Evolutionary conservation across 2,888 invertebrate genomes (phyloP), one percentile per base, ranked within the genome.

Genomic region (Pseudococcus viburni): DNA sequence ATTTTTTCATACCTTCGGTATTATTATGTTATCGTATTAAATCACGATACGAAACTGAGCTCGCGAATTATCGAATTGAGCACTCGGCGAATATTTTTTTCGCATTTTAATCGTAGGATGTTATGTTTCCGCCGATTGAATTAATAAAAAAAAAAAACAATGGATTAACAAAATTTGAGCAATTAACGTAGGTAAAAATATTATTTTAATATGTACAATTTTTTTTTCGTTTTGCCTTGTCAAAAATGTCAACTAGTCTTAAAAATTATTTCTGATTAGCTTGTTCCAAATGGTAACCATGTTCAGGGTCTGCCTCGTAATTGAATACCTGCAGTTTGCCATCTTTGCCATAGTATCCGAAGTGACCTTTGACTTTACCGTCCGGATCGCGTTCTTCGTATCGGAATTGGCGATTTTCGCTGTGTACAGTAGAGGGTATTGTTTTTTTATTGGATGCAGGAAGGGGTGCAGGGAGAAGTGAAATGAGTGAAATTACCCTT

Each of bases 381-480:
- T 95, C 94, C 90, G 94, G 94, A 91, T 95, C 94, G 87, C 95
- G 93, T 91, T 96, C 96, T 91, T 96, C 96, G 91, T 94, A 95
- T 89, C 96, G 94, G 91, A 96, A 96, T 90, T 96, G 96, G 42
- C 96, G 94, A 92, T 95, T 95, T 92, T 95, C 94, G 88, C 96
- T 96, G 92, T 96, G 92, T 6, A 39, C 46, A 55, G 80, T 86
- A 17, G 17, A 19, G 0, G 0, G 11, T 83, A 39, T 19, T 19
- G 17, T 39, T 42, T 55, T n/a, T 84, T 80, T 17, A 84, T 84
- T 46, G 9, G 22, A 48, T 17, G 39, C 19, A 26, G 3, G 11
- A 55, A 17, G 39, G 22, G 26, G 12, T 46, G 33, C 12, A 8
- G 59, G 46, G 48, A 59, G 39, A 17, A 7, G 3, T 7, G n/a